These are phyloP conservation scores for Mesocricetus auratus DNA, from an alignment of 2,113 vertebrate genomes.

Conservation along the genomic window DNA sequence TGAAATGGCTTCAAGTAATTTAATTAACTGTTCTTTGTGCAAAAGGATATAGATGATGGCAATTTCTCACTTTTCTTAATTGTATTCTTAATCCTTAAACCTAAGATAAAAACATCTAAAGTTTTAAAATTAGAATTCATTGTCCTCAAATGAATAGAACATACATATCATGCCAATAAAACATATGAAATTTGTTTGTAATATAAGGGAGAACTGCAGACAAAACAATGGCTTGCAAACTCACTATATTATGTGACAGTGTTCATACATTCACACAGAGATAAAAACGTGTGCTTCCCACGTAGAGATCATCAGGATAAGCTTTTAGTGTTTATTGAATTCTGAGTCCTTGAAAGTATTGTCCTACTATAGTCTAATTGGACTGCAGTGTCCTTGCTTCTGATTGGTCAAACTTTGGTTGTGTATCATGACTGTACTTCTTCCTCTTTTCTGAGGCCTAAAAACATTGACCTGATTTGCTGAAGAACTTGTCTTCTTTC, in stretches of 20 bases:
- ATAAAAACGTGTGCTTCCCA: not conserved
- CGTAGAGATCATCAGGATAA: not conserved
- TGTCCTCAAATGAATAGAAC: constrained; percentile 10
- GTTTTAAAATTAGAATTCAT: not conserved
- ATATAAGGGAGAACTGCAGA: not conserved
- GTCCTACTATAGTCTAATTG: rapidly evolving
- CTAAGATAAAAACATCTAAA: not conserved
- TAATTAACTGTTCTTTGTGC: not conserved
- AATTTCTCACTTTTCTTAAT: not conserved
- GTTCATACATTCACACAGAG: not conserved
- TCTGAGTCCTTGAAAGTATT: rapidly evolving
- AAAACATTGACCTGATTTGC: not conserved
- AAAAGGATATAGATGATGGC: not conserved
- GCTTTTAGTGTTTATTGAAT: not conserved
- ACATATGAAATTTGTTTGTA: constrained; percentile 1
- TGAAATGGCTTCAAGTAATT: not conserved
- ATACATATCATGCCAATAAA: no score
- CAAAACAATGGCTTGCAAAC: not conserved
- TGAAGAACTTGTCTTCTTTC: not conserved
- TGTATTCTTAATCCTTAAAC: not conserved
- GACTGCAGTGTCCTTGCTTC: not conserved
- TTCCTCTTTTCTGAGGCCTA: not conserved
- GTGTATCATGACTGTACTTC: not conserved
- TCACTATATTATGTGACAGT: not conserved
- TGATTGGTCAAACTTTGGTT: not conserved